Percentiles rank a stretch among this genome's conserved stretches.
Conservation (phyloP, 1,140 invertebrate species). For the Octopus bimaculoides region DNA sequence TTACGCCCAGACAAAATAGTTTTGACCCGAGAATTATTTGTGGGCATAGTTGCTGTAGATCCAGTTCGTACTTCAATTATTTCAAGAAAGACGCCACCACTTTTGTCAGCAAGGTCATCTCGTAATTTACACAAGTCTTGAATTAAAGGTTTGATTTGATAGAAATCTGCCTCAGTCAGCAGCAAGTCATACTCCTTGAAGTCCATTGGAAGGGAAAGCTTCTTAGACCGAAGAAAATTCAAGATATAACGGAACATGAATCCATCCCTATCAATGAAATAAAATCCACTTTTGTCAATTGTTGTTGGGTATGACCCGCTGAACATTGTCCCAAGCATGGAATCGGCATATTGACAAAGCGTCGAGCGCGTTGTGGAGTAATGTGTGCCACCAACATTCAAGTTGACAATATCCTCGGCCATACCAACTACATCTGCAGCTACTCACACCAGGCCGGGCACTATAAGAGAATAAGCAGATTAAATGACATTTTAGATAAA, state of each 20-base stretch:
- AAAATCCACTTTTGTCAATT: slow-evolving; percentile 41
- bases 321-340: slow-evolving; percentile 54
- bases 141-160: slow-evolving; percentile 73
- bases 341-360: slow-evolving; percentile 46
- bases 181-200: slow-evolving; percentile 85
- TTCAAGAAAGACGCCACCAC: slow-evolving; percentile 39
- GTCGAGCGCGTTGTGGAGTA: slow-evolving; percentile 48
- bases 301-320: slow-evolving; percentile 40
- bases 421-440: slow-evolving; percentile 3
- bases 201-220: slow-evolving; percentile 79
- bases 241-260: slow-evolving; percentile 47
- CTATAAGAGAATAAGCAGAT: not conserved
- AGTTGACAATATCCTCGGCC: slow-evolving; percentile 24
- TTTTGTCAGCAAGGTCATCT: slow-evolving; percentile 18
- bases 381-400: slow-evolving; percentile 53
- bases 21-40: slow-evolving; percentile 50
- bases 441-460: not conserved
- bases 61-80: slow-evolving; percentile 49
- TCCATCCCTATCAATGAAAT: slow-evolving; percentile 53
- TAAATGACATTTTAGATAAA: no score
- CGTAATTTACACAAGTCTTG: slow-evolving; percentile 67
- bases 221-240: slow-evolving; percentile 53
- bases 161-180: slow-evolving; percentile 85
- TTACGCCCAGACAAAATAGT: slow-evolving; percentile 45
- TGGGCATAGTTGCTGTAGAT: slow-evolving; percentile 51